Percentiles rank a stretch among this genome's conserved stretches.
These are phyloP conservation scores for Seison nebaliae DNA, from an alignment of 1,140 invertebrate genomes.

Conservation along the genomic window DNA sequence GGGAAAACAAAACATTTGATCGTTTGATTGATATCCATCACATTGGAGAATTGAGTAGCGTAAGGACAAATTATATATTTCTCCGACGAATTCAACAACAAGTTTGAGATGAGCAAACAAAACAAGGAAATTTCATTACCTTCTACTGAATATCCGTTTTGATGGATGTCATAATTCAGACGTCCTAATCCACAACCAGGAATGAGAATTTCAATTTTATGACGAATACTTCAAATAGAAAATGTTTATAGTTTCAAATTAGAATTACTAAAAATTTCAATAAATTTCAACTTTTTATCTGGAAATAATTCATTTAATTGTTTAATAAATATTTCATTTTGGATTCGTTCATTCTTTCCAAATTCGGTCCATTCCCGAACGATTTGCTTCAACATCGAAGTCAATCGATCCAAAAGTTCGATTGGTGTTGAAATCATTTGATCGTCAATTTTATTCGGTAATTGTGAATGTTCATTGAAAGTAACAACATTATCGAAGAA, in stretches of 20 bases:
- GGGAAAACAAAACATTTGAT: no score
- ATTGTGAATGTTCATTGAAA: no score
- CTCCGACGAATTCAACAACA: constrained; percentile 56
- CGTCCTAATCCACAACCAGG: constrained; percentile 76
- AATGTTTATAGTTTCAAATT: background rate
- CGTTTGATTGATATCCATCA: constrained; percentile 34
- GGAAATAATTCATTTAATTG: constrained; percentile 51
- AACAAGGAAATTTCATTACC: constrained; percentile 91
- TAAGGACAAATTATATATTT: background rate
- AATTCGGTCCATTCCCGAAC: constrained; percentile 71
- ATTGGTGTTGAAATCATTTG: no score
- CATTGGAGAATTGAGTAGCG: background rate
- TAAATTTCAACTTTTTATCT: constrained; percentile 15
- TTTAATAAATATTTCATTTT: constrained; percentile 64
- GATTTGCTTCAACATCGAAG: constrained; percentile 71
- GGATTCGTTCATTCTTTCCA: constrained; percentile 51
- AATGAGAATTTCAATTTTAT: constrained; percentile 49
- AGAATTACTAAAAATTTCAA: background rate
- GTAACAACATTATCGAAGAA: no score
- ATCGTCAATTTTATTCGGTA: no score
- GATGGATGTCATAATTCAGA: constrained; percentile 68
- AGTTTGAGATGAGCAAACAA: constrained; percentile 84
- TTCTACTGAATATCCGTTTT: constrained; percentile 58
- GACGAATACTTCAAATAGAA: background rate
- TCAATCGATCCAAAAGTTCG: constrained; percentile 37